A percentile compares a stretch with the other conserved stretches of the same genome.
Evolutionary conservation across 2,888 invertebrate genomes (phyloP).

Genomic region (Chloromyia formosa): DNA sequence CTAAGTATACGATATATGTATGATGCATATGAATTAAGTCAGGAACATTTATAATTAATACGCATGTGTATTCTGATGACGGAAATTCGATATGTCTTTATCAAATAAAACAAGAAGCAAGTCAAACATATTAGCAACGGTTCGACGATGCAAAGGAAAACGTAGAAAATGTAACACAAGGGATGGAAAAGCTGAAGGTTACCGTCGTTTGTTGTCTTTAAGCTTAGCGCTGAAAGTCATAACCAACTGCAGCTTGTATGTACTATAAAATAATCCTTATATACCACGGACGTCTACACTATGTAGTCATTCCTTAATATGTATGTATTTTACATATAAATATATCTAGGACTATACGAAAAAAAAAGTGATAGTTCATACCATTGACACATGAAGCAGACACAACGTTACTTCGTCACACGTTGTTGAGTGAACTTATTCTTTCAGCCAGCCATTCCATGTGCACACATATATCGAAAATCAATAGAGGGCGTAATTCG

Average conservation of each 20-base stretch:
- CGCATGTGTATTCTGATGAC: constrained; percentile 35
- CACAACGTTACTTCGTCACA: background rate
- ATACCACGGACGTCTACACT: background rate
- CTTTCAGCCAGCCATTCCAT: background rate
- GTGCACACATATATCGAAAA: constrained; percentile 45
- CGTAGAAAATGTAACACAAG: constrained; percentile 21
- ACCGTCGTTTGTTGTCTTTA: constrained; percentile 31
- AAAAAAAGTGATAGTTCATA: constrained; percentile 25
- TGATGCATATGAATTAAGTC: too few relatives aligned
- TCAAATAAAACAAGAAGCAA: constrained; percentile 39
- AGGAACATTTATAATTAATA: too few relatives aligned
- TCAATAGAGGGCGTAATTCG: constrained; percentile 49
- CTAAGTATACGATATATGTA: too few relatives aligned
- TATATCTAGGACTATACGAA: constrained; percentile 3
- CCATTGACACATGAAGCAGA: constrained; percentile 30
- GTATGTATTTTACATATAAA: background rate
- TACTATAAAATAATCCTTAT: background rate
- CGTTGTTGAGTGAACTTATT: background rate
- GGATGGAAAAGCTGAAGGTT: constrained; percentile 40
- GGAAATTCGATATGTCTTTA: constrained; percentile 35
- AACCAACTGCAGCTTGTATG: background rate
- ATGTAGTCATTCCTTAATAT: background rate
- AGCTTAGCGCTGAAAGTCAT: constrained; percentile 1
- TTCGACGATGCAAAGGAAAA: constrained; percentile 27
- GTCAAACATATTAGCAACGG: constrained; percentile 26